Conservation (phyloP, 2,888 invertebrate species). For the Pollenia amentaria region DNA sequence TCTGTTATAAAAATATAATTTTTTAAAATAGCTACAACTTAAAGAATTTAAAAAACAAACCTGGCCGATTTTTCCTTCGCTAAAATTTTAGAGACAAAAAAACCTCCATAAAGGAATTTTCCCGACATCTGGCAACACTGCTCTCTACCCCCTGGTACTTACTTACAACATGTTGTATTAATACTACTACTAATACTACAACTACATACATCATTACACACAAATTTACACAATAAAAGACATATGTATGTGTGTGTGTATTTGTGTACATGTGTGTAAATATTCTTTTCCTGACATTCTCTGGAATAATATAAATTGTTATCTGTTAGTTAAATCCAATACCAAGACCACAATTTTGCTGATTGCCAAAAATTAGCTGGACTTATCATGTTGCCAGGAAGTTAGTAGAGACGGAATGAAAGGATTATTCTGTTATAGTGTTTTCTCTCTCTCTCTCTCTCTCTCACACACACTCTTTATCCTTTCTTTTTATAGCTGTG, state of each 20-base stretch:
- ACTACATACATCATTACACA: constrained; percentile 35
- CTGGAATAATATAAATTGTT: constrained; percentile 54
- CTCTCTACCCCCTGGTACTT: not conserved
- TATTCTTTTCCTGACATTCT: constrained; percentile 52
- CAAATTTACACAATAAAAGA: constrained; percentile 2
- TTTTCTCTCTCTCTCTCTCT: not conserved
- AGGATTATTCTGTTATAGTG: constrained; percentile 11
- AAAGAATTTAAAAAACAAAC: too few species aligned
- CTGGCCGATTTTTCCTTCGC: too few species aligned
- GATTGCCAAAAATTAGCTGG: constrained; percentile 72
- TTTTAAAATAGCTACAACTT: too few species aligned
- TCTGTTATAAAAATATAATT: too few species aligned
- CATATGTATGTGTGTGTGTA: not conserved
- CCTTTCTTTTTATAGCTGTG: not conserved
- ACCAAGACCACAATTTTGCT: constrained; percentile 66
- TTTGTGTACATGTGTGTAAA: constrained; percentile 18
- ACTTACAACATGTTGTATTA: constrained; percentile 1
- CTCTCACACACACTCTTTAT: too few species aligned
- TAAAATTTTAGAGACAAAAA: too few species aligned
- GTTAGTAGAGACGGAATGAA: not conserved
- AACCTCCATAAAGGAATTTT: too few species aligned
- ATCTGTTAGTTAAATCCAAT: constrained; percentile 65
- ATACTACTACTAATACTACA: not conserved
- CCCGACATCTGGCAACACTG: too few species aligned
- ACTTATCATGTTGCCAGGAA: not conserved